Evolutionary conservation across 1,140 invertebrate species (phyloP).

Genomic region (Trigoniulus corallinus): DNA sequence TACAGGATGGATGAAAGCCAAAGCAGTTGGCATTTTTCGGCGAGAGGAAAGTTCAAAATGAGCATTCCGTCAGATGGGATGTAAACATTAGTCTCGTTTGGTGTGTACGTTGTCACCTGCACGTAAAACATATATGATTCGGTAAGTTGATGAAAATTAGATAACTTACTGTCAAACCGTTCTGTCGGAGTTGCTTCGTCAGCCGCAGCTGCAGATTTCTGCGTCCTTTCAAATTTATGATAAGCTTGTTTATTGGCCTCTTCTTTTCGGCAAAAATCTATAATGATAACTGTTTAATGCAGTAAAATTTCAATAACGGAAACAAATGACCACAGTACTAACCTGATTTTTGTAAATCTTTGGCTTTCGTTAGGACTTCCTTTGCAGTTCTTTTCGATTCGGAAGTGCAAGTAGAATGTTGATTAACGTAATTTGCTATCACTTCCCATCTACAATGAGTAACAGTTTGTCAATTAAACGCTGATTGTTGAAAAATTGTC

Average conservation of each 20-base stretch:
- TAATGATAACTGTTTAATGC: conserved; percentile 3
- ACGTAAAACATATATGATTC: too few species aligned
- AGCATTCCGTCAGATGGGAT: too few species aligned
- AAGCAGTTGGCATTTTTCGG: too few species aligned
- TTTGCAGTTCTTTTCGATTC: conserved; percentile 46
- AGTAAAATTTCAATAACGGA: conserved; percentile 5
- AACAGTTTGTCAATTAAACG: too few species aligned
- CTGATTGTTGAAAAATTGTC: too few species aligned
- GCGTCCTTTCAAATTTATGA: conserved; percentile 74
- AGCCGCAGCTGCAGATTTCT: conserved; percentile 42
- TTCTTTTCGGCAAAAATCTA: conserved; percentile 43
- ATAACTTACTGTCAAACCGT: conserved; percentile 31
- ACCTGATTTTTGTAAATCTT: conserved; percentile 74
- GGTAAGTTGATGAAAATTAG: background rate
- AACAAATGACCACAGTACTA: conserved; percentile 2
- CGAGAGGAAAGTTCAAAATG: too few species aligned
- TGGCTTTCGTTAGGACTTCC: conserved; percentile 87
- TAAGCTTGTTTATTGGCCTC: conserved; percentile 79
- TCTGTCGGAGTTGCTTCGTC: conserved; percentile 38
- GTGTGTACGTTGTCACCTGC: too few species aligned
- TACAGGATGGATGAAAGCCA: too few species aligned
- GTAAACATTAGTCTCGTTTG: too few species aligned
- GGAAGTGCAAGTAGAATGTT: conserved; percentile 42
- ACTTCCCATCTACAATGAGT: conserved; percentile 60
- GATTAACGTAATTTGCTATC: conserved; percentile 87